Conservation (phyloP, 2,888 invertebrate species). For the Cheilosia soror region DNA sequence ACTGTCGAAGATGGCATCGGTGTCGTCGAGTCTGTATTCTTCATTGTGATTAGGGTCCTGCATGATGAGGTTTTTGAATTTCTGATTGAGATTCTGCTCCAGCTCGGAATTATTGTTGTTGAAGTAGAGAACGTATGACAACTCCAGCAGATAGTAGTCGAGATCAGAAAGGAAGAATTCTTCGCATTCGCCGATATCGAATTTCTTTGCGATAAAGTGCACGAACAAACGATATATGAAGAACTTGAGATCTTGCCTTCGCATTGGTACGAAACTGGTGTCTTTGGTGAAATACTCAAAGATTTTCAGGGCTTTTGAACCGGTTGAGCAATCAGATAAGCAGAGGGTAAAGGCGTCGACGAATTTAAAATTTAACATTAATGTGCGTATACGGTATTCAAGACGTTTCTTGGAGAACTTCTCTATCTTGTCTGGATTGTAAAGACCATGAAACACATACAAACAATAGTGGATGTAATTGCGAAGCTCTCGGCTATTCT, state of each 20-base stretch:
- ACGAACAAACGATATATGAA: slow-evolving; percentile 83
- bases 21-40: slow-evolving; percentile 80
- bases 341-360: slow-evolving; percentile 83
- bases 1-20: slow-evolving; percentile 83
- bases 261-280: slow-evolving; percentile 83
- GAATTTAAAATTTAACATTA: slow-evolving; percentile 83
- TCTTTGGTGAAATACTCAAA: slow-evolving; percentile 84
- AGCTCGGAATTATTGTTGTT: slow-evolving; percentile 82
- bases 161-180: slow-evolving; percentile 82
- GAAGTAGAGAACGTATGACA: slow-evolving; percentile 83
- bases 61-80: slow-evolving; percentile 81
- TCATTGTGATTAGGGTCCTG: slow-evolving; percentile 78
- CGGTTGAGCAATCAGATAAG: slow-evolving; percentile 80
- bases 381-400: slow-evolving; percentile 82
- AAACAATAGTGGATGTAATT: slow-evolving; percentile 84
- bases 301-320: slow-evolving; percentile 81
- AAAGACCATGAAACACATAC: slow-evolving; percentile 83
- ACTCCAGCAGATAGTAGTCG: slow-evolving; percentile 83
- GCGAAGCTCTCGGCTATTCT: slow-evolving; percentile 77
- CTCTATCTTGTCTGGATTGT: slow-evolving; percentile 82
- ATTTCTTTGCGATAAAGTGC: slow-evolving; percentile 81
- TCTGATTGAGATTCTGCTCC: slow-evolving; percentile 82
- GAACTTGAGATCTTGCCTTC: slow-evolving; percentile 82
- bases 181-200: slow-evolving; percentile 82
- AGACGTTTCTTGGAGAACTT: slow-evolving; percentile 80